These are phyloP conservation scores for Hyles lineata DNA, from an alignment of 2,888 invertebrate genomes.

Conservation along the genomic window DNA sequence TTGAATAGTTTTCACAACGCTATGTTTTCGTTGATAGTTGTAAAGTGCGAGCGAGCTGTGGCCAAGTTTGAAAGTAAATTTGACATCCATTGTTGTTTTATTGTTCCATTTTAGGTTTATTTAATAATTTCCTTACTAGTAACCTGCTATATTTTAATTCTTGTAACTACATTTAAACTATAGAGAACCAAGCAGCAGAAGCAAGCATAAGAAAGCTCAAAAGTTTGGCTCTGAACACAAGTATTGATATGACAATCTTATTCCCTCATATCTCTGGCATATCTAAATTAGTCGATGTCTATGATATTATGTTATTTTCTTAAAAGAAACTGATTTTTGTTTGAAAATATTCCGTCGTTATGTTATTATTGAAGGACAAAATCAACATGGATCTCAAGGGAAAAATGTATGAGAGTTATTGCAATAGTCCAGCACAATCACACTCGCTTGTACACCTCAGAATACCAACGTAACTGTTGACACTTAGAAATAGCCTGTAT, in stretches of 20 bases:
- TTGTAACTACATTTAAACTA: too few species aligned
- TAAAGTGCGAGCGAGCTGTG: constrained; percentile 15
- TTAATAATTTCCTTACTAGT: too few species aligned
- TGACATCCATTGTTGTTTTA: not conserved
- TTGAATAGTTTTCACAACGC: constrained; percentile 13
- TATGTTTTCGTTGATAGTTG: not conserved
- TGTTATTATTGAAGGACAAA: not conserved
- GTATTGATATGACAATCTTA: too few species aligned
- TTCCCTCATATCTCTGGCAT: too few species aligned
- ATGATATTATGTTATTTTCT: too few species aligned
- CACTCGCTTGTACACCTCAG: constrained; percentile 9
- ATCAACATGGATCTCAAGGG: not conserved
- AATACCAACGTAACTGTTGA: not conserved
- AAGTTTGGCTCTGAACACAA: too few species aligned
- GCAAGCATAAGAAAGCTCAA: too few species aligned
- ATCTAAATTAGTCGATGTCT: too few species aligned
- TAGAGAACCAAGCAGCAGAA: too few species aligned
- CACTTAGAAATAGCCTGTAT: constrained; percentile 11
- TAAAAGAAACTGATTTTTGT: too few species aligned
- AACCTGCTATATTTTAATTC: too few species aligned
- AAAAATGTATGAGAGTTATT: not conserved
- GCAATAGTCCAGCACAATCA: not conserved
- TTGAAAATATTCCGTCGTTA: too few species aligned
- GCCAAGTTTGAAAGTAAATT: not conserved
- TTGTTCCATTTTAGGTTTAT: not conserved